Conservation (phyloP, 2,113 vertebrate genomes). For the Etia nguti region DNA sequence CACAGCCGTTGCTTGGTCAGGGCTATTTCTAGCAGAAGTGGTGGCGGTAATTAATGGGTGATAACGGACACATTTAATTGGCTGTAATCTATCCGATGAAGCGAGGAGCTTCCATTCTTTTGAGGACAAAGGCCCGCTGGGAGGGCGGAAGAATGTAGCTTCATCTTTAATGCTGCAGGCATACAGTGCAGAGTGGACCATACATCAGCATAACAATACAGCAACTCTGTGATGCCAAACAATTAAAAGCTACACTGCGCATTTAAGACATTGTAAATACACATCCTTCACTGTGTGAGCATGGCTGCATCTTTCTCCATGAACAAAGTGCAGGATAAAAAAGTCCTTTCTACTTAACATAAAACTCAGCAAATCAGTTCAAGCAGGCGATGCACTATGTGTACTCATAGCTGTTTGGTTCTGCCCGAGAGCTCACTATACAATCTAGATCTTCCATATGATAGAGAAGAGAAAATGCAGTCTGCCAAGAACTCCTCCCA, state of each 20-base stretch:
- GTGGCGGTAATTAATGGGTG: conserved; percentile 64
- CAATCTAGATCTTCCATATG: conserved; percentile 41
- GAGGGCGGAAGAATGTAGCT: not conserved
- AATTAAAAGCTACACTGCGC: conserved; percentile 12
- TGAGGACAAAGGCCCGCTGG: conserved; percentile 40
- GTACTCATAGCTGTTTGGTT: conserved; percentile 27
- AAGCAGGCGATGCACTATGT: not conserved
- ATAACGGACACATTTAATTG: conserved; percentile 66
- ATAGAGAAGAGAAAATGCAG: conserved; percentile 54
- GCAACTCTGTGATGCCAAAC: not conserved
- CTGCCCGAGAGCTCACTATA: conserved; percentile 33
- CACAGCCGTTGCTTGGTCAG: conserved; percentile 40
- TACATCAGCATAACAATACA: conserved; percentile 10
- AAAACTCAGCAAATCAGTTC: conserved; percentile 46
- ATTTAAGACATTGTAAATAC: conserved; percentile 15
- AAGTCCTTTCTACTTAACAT: conserved; percentile 17
- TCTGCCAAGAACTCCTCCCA: conserved; percentile 27
- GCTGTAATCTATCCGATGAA: conserved; percentile 58
- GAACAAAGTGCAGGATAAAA: not conserved
- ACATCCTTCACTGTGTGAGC: not conserved
- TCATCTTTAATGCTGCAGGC: conserved; percentile 30
- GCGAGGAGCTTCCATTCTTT: conserved; percentile 44
- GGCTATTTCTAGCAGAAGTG: conserved; percentile 61
- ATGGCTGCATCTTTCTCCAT: not conserved
- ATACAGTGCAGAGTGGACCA: not conserved